Percentiles rank a stretch among this genome's conserved stretches.
These are phyloP conservation scores for Phylloscopus whistleri DNA, from an alignment of 2,113 vertebrate genomes.

Conservation along the genomic window DNA sequence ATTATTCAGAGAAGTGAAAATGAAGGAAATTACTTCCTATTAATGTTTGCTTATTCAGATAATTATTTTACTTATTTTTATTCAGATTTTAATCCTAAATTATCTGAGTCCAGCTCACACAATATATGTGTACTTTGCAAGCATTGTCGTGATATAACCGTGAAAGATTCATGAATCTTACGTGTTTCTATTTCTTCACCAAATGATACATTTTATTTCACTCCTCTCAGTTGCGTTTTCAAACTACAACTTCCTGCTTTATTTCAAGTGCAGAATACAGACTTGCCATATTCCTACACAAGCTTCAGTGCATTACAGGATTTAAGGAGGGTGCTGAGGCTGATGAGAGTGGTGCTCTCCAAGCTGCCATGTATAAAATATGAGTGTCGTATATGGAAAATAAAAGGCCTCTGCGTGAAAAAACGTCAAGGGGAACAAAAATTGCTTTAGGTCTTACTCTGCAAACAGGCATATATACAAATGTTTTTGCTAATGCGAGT, in stretches of 20 bases:
- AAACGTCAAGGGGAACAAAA: background rate
- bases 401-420: background rate
- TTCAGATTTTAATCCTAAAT: slow-evolving; percentile 15
- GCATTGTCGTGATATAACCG: background rate
- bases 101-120: background rate
- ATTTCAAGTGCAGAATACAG: background rate
- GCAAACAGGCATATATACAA: background rate
- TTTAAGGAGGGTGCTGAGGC: background rate
- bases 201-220: background rate
- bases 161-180: background rate
- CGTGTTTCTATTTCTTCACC: background rate
- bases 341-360: background rate
- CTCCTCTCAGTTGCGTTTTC: background rate
- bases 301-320: background rate
- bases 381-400: background rate
- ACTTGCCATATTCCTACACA: rapidly evolving
- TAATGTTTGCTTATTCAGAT: slow-evolving; percentile 90
- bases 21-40: slow-evolving; percentile 92
- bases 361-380: slow-evolving; percentile 13
- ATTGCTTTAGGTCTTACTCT: background rate
- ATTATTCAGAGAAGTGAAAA: slow-evolving; percentile 91
- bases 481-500: background rate
- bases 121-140: background rate
- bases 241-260: background rate
- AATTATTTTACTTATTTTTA: slow-evolving; percentile 45